Base-by-base conservation (phyloP, 2,888 invertebrate genomes). In the Athrips mouffetella region DNA sequence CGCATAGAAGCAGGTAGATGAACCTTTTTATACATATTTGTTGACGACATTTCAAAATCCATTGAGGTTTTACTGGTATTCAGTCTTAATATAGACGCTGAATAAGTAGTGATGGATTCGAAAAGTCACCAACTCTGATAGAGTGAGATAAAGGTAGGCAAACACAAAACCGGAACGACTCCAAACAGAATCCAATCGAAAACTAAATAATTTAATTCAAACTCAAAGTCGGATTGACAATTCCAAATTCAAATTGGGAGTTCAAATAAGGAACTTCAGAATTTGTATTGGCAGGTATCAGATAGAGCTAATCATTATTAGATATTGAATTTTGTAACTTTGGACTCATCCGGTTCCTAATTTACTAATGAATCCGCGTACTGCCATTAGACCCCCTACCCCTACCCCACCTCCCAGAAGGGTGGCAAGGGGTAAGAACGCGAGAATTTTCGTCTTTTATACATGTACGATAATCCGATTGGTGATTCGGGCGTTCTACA, bases 291-390 rank as follows among this genome's bases (percentile, higher is more conserved):
- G 60, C 71, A 84, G 84, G 84, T 84, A 82, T 75, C 71, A 75
- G 74, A 58, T 65, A 65, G 47, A 67, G 68, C 76, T 77, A 85
- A 89, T 89, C 87, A 88, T 89, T 89, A 88, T 87, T 87, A 87
- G 85, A 88, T 89, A 88, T 89, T 85, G 88, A 87, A 88, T 88
- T 89, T 88, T 88, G 73, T 79, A 89, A 89, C 87, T 89, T 88
- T 85, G 86, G 85, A 85, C 87, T 89, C 89, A 86, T 89, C 88
- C 86, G 82, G 80, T 83, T 84, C 88, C 87, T 89, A 89, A 89
- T 89, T 89, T 89, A 84, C 89, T 89, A 89, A 89, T 89, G 89
- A 89, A 89, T 85, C 89, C 84, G 85, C 83, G 86, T 85, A 82
- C 77, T 80, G 80, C 86, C 83, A 86, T 86, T 84, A 84, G 76